Evolutionary conservation across 2,888 invertebrate genomes (phyloP), one percentile per base, ranked within the genome.

Genomic region (Chromoteleia sp.): DNA sequence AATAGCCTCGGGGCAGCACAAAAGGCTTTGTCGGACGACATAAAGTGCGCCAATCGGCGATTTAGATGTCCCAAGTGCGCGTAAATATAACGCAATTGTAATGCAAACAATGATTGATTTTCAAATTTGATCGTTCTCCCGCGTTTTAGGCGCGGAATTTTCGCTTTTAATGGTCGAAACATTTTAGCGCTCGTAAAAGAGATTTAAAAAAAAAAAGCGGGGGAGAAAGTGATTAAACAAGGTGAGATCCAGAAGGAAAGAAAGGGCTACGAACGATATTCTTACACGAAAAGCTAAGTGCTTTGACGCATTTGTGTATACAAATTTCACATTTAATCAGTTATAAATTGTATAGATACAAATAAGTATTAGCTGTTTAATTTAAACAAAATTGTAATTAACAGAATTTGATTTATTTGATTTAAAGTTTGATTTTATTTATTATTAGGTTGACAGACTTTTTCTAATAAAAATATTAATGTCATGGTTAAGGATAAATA

Each of bases 41-140:
- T 52, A 73, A 52, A 68, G 45, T 68, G 56, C 43, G 14, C 43
- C 68, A 56, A 68, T 52, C 52, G 54, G 6, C 33, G 39, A 73
- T 73, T 61, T 58, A 52, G 43, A 73, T 54, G 52, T 39, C 36
- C 48, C 36, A 73, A 68, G 68, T 41, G 68, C 68, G 33, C 43
- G 68, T 56, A 59, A 71, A 71, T 59, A 36, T 59, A 59, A 58
- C 33, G 45, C 48, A 71, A 65, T 65, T 56, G 54, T 74, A 56
- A 56, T 33, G 54, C 54, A 54, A 45, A 65, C 56, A 74, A 65
- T 65, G 6, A 14, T 33, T 36, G 54, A 74, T 74, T 74, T 63
- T 56, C 21, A 14, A 54, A 54, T 45, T 36, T 56, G 41, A 56
- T 65, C 25, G 45, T 30, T 41, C 10, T 15, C 30, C 8, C 7